A percentile compares a stretch with the other conserved stretches of the same genome.
phyloP scores from a whole-genome alignment of 2,888 invertebrate genomes.

The Melolontha melolontha region DNA sequence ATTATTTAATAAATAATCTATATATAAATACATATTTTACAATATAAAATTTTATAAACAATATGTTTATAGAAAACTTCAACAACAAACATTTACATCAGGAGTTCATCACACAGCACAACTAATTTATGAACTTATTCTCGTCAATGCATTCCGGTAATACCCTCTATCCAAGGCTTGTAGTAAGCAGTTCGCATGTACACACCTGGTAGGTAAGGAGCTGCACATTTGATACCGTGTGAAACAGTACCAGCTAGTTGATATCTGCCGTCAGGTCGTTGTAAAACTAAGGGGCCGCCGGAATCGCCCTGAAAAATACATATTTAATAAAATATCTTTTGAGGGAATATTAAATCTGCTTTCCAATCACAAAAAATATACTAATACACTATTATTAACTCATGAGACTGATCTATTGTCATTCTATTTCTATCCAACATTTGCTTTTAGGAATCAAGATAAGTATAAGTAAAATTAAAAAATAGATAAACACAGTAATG shows the following conservation, averaged over 20 bases:
- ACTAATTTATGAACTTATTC: conserved; percentile 12
- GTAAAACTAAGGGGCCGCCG: conserved; percentile 89
- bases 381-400: no score
- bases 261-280: conserved; percentile 86
- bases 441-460: no score
- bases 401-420: no score
- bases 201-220: conserved; percentile 91
- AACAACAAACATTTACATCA: conserved; percentile 50
- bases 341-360: no score
- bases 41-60: conserved; percentile 44
- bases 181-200: conserved; percentile 94
- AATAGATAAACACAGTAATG: no score
- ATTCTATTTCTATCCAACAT: no score
- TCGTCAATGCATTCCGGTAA: conserved; percentile 79
- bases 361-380: no score
- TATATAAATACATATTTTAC: conserved; percentile 48
- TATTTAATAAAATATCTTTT: no score
- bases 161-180: conserved; percentile 89
- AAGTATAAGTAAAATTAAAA: no score
- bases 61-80: conserved; percentile 36
- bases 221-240: conserved; percentile 95
- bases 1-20: conserved; percentile 45
- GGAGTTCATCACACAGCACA: conserved; percentile 55
- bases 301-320: conserved; percentile 82
- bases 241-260: conserved; percentile 92